Percentiles rank a stretch among this genome's conserved stretches.
Conservation (phyloP, 2,888 invertebrate genomes). For the Pteria penguin region DNA sequence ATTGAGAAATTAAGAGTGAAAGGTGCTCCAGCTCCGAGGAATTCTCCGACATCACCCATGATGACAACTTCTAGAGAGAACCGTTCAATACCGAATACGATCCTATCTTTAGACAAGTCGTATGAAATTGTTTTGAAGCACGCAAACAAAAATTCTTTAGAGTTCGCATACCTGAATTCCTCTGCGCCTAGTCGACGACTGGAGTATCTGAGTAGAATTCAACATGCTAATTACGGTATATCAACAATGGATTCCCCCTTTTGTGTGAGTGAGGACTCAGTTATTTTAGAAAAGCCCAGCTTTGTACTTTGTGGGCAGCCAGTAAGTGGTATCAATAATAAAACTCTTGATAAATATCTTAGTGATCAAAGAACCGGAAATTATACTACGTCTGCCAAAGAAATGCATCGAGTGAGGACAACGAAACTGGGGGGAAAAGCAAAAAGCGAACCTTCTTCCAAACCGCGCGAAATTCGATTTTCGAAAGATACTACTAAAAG, state of each 20-base stretch:
- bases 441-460: slow-evolving; percentile 46
- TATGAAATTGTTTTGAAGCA: slow-evolving; percentile 56
- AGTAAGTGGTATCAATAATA: slow-evolving; percentile 44
- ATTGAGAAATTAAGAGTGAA: slow-evolving; percentile 53
- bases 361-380: slow-evolving; percentile 57
- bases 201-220: slow-evolving; percentile 53
- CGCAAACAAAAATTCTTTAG: slow-evolving; percentile 34
- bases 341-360: slow-evolving; percentile 57
- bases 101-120: slow-evolving; percentile 49
- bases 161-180: slow-evolving; percentile 35
- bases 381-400: slow-evolving; percentile 59
- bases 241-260: slow-evolving; percentile 60
- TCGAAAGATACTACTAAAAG: neutral
- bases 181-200: slow-evolving; percentile 50
- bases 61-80: slow-evolving; percentile 41
- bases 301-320: slow-evolving; percentile 63
- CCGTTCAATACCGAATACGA: slow-evolving; percentile 36
- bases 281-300: slow-evolving; percentile 55
- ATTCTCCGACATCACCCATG: slow-evolving; percentile 36
- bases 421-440: slow-evolving; percentile 46
- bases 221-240: slow-evolving; percentile 60
- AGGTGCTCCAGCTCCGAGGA: slow-evolving; percentile 57
- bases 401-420: slow-evolving; percentile 49
- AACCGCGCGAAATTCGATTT: slow-evolving; percentile 4
- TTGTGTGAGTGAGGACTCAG: slow-evolving; percentile 36